Conservation (phyloP, 2,113 vertebrate genomes). For the Anas platyrhynchos region DNA sequence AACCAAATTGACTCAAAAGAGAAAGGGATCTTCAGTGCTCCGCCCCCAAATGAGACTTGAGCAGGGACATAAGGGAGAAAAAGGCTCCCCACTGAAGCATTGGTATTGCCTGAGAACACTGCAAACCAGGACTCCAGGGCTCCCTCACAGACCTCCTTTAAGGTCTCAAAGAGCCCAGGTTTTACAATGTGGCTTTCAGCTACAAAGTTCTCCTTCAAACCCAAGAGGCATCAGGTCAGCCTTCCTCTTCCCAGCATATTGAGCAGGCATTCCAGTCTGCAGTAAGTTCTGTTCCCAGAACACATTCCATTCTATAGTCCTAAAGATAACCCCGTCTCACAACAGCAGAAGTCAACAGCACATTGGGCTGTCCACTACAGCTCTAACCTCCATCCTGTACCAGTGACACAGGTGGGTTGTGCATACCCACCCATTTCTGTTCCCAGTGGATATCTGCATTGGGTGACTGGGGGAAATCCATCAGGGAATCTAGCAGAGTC, state of each 20-base stretch:
- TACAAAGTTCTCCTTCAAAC: not conserved
- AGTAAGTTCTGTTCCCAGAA: not conserved
- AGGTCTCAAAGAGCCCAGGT: not conserved
- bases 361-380: not conserved
- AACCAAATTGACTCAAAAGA: not conserved
- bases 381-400: not conserved
- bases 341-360: not conserved
- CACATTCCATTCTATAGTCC: not conserved
- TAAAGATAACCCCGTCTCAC: not conserved
- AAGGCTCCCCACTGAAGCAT: not conserved
- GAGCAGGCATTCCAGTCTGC: not conserved
- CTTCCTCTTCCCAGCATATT: not conserved
- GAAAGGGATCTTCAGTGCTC: not conserved
- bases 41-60: not conserved
- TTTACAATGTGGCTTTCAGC: not conserved
- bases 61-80: not conserved
- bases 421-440: not conserved
- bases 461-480: not conserved
- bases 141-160: not conserved
- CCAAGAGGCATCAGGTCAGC: fast-evolving
- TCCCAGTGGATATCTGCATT: not conserved
- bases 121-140: not conserved
- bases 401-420: not conserved
- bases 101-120: not conserved
- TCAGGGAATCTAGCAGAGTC: not conserved